phyloP scores from a whole-genome alignment of 2,888 invertebrate species.

The Gerris lacustris region DNA sequence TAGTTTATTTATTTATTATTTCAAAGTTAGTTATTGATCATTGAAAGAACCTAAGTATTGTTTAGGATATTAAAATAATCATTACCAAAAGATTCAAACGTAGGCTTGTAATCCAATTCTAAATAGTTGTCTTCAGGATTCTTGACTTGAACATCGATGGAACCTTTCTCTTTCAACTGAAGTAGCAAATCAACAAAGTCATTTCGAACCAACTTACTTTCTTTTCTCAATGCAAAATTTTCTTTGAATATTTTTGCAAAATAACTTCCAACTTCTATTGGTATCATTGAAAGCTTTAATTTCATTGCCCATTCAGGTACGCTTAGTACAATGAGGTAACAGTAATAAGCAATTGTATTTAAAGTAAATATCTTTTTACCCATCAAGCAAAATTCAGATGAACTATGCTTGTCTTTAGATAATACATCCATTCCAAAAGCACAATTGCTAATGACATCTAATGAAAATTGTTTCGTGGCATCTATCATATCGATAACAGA shows the following conservation, averaged over 20 bases:
- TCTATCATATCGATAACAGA: not conserved
- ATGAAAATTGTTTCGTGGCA: not conserved
- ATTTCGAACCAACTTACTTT: conserved; percentile 30
- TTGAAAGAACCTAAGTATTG: no score
- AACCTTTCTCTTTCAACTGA: conserved; percentile 18
- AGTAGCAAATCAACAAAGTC: conserved; percentile 27
- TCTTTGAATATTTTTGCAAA: conserved; percentile 31
- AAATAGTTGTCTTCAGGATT: conserved; percentile 12
- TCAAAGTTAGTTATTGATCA: no score
- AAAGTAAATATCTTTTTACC: conserved; percentile 13
- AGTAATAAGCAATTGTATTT: not conserved
- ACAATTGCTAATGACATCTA: conserved; percentile 5
- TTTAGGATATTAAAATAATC: not conserved
- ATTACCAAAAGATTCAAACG: conserved; percentile 1
- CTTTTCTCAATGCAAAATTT: conserved; percentile 29
- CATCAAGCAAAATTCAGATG: conserved; percentile 18
- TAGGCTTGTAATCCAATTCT: not conserved
- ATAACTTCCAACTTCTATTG: conserved; percentile 27
- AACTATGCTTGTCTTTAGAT: conserved; percentile 16
- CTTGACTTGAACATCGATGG: conserved; percentile 10
- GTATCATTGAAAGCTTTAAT: conserved; percentile 14
- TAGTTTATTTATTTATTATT: no score
- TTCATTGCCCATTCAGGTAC: conserved; percentile 2
- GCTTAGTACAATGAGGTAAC: not conserved
- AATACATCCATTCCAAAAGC: conserved; percentile 20